phyloP scores from a whole-genome alignment of 2,888 invertebrate genomes.

The Scotopteryx bipunctaria region DNA sequence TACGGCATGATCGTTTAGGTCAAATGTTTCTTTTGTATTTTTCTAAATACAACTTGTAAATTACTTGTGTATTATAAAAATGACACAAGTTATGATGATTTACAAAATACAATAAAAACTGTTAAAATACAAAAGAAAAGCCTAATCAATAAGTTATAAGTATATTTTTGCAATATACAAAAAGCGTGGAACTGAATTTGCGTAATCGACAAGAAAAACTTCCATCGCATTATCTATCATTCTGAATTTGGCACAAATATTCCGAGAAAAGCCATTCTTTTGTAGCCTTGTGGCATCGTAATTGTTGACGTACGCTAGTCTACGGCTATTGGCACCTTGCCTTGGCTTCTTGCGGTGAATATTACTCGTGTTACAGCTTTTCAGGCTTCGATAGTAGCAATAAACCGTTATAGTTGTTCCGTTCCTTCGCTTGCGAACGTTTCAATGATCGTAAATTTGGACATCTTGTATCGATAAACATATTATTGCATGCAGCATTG shows the following conservation, averaged over 20 bases:
- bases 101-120: no score
- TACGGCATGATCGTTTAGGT: no score
- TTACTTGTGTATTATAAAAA: no score
- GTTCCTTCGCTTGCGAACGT: slow-evolving; percentile 56
- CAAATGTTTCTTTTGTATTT: no score
- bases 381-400: slow-evolving; percentile 63
- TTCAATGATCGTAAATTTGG: slow-evolving; percentile 65
- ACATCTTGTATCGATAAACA: slow-evolving; percentile 62
- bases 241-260: slow-evolving; percentile 15
- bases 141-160: no score
- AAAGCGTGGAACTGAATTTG: no score
- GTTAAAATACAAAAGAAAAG: no score
- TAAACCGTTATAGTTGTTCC: slow-evolving; percentile 71
- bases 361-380: slow-evolving; percentile 65
- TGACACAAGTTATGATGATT: no score
- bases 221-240: no score
- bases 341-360: slow-evolving; percentile 58
- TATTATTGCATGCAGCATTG: slow-evolving; percentile 50
- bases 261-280: slow-evolving; percentile 19
- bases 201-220: no score
- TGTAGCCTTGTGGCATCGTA: slow-evolving; percentile 21
- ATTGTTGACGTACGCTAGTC: slow-evolving; percentile 28
- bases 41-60: no score
- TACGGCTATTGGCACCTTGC: slow-evolving; percentile 64
- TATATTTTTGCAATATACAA: no score